These are phyloP conservation scores for Heloderma charlesbogerti DNA, from an alignment of 2,113 vertebrate species.

Conservation along the genomic window DNA sequence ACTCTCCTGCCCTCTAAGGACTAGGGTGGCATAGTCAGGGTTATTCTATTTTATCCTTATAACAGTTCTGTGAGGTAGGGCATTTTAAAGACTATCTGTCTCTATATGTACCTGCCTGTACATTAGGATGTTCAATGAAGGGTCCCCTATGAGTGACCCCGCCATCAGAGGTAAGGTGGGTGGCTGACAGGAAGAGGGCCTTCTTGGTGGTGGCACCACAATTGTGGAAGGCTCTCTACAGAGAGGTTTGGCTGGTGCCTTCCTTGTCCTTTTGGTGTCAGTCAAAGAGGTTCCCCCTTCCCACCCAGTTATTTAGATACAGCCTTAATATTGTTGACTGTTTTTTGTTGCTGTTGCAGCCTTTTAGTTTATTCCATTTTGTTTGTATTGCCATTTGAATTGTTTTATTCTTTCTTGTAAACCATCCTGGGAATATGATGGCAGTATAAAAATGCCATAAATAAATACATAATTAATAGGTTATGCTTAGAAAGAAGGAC, in stretches of 20 bases:
- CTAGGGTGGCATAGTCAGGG: neutral
- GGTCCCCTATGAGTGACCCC: too few species aligned
- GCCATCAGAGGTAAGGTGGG: too few species aligned
- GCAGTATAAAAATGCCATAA: neutral
- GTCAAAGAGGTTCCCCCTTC: neutral
- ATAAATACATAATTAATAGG: neutral
- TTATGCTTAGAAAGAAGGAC: neutral
- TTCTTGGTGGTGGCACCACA: neutral
- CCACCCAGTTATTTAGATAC: neutral
- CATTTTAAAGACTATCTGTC: too few species aligned
- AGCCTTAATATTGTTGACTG: neutral
- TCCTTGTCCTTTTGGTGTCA: neutral
- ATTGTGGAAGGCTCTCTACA: neutral
- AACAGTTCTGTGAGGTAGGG: neutral
- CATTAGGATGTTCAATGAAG: neutral
- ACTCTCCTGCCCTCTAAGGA: neutral
- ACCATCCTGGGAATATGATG: neutral
- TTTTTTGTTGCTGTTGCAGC: neutral
- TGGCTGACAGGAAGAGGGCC: neutral
- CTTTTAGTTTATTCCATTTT: neutral
- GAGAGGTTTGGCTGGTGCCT: neutral
- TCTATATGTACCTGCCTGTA: neutral
- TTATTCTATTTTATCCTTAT: neutral
- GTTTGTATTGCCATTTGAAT: neutral
- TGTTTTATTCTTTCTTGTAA: neutral